Evolutionary conservation across 2,888 invertebrate species (phyloP), one percentile per base, ranked within the genome.

Genomic region (Diplolepis rosae): DNA sequence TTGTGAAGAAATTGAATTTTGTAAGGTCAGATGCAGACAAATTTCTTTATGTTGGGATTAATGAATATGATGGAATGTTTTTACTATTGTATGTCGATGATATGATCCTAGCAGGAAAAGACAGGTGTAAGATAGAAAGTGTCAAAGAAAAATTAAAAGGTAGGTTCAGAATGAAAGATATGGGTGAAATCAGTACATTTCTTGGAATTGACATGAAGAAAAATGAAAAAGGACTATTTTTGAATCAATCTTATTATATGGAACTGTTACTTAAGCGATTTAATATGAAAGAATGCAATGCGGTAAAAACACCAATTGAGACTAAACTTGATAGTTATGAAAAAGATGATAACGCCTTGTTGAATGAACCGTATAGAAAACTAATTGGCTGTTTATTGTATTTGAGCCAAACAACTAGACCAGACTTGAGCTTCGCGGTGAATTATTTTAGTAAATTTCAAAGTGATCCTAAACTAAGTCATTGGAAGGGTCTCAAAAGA

Each of bases 111-210:
- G n/a, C n/a, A n/a, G n/a, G n/a, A n/a, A n/a, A n/a, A n/a, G n/a
- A n/a, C n/a, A n/a, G n/a, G n/a, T n/a, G n/a, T n/a, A n/a, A n/a
- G n/a, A n/a, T n/a, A n/a, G n/a, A n/a, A n/a, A n/a, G n/a, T n/a
- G n/a, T n/a, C n/a, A n/a, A n/a, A n/a, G n/a, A n/a, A n/a, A n/a
- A n/a, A n/a, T 71, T 84, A 68, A 77, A 70, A 61, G 65, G 66
- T 9, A 75, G 72, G 68, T 85, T 84, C 66, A 54, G 71, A 35
- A 82, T 83, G 74, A 81, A 79, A 73, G 82, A 83, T 66, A 35
- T 83, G 28, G 82, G 83, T n/a, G 70, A 77, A 51, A 71, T 75
- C 7, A 66, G 76, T 32, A 74, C 66, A 2, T 83, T 82, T 66
- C 73, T 84, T 0, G 83, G 83, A 56, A 82, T 83, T 11, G 78